phyloP scores from a whole-genome alignment of 92 coral and sea anemone species.

The Nematostella vectensis region DNA sequence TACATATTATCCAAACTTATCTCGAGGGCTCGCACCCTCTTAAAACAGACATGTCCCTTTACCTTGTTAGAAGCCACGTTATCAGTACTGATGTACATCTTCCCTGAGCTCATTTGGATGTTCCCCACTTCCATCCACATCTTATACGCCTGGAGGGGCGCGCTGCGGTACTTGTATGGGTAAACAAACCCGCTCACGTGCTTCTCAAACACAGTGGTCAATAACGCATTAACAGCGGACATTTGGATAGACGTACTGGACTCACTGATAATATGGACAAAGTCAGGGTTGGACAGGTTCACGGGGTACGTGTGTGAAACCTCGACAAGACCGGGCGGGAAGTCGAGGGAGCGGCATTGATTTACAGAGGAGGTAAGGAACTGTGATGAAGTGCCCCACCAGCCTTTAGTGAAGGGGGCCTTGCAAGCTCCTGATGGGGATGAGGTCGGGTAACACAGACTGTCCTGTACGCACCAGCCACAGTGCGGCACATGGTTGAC shows the following conservation, averaged over 20 bases:
- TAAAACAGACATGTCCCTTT: no score
- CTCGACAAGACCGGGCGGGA: slow-evolving; percentile 77
- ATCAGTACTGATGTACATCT: slow-evolving; percentile 40
- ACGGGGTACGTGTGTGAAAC: slow-evolving; percentile 3
- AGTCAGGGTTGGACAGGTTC: slow-evolving; percentile 42
- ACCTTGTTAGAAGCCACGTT: background rate
- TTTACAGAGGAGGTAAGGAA: slow-evolving; percentile 38
- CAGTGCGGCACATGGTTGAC: slow-evolving; percentile 33
- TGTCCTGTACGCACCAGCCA: slow-evolving; percentile 98
- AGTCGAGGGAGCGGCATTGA: slow-evolving; percentile 58
- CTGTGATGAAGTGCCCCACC: slow-evolving; percentile 84
- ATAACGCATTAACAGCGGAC: background rate
- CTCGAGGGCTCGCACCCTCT: no score
- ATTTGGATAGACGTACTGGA: background rate
- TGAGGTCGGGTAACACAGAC: slow-evolving; percentile 64
- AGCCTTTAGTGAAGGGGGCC: slow-evolving; percentile 34
- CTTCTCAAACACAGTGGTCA: background rate
- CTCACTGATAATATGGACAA: slow-evolving; percentile 15
- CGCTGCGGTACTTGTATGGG: slow-evolving; percentile 41
- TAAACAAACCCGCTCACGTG: slow-evolving; percentile 54
- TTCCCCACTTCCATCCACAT: background rate
- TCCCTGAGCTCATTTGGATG: background rate
- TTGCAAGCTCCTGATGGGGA: slow-evolving; percentile 71
- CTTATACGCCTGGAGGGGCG: slow-evolving; percentile 8
- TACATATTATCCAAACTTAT: no score